phyloP scores from a whole-genome alignment of 1,140 invertebrate species.

The Drosophila tristis region DNA sequence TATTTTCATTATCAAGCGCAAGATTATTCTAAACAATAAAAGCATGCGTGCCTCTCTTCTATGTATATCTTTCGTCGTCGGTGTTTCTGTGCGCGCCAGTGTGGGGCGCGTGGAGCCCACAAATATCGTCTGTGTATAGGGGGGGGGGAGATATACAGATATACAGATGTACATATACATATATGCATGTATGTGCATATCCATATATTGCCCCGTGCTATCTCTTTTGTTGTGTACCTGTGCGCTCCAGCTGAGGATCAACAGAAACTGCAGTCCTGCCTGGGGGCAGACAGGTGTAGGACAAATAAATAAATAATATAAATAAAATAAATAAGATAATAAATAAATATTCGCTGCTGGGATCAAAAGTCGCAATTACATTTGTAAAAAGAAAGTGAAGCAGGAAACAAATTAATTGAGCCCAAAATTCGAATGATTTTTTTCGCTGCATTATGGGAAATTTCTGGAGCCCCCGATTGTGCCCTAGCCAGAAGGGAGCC shows the following conservation, averaged over 20 bases:
- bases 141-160: neutral
- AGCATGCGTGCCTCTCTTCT: slow-evolving; percentile 51
- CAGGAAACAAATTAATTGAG: too few relatives aligned
- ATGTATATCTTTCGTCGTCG: slow-evolving; percentile 35
- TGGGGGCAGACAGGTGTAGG: too few relatives aligned
- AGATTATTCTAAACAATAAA: slow-evolving; percentile 84
- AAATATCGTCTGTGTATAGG: slow-evolving; percentile 16
- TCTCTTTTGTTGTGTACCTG: slow-evolving; percentile 4
- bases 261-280: slow-evolving; percentile 24
- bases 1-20: slow-evolving; percentile 84
- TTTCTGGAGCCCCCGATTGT: too few relatives aligned
- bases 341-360: too few relatives aligned
- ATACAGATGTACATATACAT: neutral
- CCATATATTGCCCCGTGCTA: neutral
- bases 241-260: neutral
- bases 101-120: slow-evolving; percentile 60
- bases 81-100: slow-evolving; percentile 21
- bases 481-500: too few relatives aligned
- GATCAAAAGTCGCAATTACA: too few relatives aligned
- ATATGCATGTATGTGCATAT: neutral
- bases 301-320: too few relatives aligned
- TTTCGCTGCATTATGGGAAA: too few relatives aligned
- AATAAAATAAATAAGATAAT: too few relatives aligned
- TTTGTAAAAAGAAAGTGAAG: too few relatives aligned
- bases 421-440: too few relatives aligned